A percentile compares a stretch with the other conserved stretches of the same genome.
Conservation (phyloP, 2,888 invertebrate species). For the Archaeoteleia sp. region DNA sequence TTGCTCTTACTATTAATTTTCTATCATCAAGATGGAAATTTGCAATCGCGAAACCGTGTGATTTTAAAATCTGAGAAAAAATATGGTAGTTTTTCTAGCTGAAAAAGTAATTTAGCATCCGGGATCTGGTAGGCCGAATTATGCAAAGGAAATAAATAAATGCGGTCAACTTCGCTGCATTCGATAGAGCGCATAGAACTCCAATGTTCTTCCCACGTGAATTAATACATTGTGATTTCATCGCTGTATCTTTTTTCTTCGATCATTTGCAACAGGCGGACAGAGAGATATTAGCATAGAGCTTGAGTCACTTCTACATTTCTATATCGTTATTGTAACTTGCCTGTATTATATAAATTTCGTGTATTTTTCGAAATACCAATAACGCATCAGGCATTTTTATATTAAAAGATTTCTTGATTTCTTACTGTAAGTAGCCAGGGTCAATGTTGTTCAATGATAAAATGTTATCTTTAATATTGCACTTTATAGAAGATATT, state of each 20-base stretch:
- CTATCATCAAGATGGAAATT: neutral
- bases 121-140: constrained; percentile 60
- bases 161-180: constrained; percentile 28
- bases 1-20: neutral
- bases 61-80: constrained; percentile 34
- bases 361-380: neutral
- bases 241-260: constrained; percentile 42
- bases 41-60: neutral
- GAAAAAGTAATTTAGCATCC: constrained; percentile 53
- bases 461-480: too few species aligned
- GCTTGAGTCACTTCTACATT: too few species aligned
- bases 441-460: too few species aligned
- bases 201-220: constrained; percentile 50
- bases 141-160: constrained; percentile 63
- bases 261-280: constrained; percentile 50
- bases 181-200: constrained; percentile 45
- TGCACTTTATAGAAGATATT: too few species aligned
- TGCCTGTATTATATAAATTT: constrained; percentile 50
- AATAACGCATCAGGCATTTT: too few species aligned
- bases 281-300: constrained; percentile 39
- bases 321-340: too few species aligned
- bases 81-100: constrained; percentile 51
- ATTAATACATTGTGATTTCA: constrained; percentile 55
- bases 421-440: too few species aligned
- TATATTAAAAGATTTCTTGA: too few species aligned